Percentiles rank a stretch among this genome's conserved stretches.
Conservation (phyloP, 2,113 vertebrate species). For the Mugil cephalus region DNA sequence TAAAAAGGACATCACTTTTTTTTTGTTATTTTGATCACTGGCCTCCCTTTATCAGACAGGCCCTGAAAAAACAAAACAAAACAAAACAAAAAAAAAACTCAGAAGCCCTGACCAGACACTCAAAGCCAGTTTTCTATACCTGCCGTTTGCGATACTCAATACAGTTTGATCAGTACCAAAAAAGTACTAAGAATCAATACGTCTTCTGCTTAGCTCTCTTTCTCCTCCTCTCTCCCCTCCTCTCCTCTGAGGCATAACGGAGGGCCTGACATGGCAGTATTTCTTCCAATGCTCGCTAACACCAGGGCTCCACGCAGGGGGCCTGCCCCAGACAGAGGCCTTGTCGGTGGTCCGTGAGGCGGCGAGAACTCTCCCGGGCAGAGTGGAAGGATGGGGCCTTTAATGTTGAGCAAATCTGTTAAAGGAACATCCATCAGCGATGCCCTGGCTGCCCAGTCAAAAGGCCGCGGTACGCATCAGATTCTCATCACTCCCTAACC, state of each 20-base stretch:
- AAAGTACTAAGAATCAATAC: neutral
- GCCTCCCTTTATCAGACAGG: neutral
- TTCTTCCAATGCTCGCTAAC: slow-evolving; percentile 55
- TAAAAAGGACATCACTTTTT: neutral
- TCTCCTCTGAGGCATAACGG: neutral
- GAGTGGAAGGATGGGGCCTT: slow-evolving; percentile 49
- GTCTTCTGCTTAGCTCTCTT: neutral
- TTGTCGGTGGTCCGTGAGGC: slow-evolving; percentile 27
- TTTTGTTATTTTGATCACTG: neutral
- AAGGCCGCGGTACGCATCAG: slow-evolving; percentile 51
- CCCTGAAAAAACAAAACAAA: too few relatives aligned
- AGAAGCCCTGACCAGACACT: neutral
- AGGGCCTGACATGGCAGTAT: slow-evolving; percentile 38
- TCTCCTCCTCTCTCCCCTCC: slow-evolving; percentile 18
- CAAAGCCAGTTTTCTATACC: neutral
- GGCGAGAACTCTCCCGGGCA: slow-evolving; percentile 18
- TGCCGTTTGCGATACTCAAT: slow-evolving; percentile 3
- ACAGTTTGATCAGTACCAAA: neutral
- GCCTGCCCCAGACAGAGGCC: slow-evolving; percentile 30
- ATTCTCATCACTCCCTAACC: slow-evolving; percentile 41
- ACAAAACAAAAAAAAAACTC: neutral
- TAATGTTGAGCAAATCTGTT: slow-evolving; percentile 78
- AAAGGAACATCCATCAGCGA: slow-evolving; percentile 71
- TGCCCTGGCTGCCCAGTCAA: slow-evolving; percentile 37
- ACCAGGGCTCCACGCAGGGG: slow-evolving; percentile 35